Evolutionary conservation across 2,113 vertebrate genomes (phyloP), one percentile per base, ranked within the genome.

Genomic region (Rynchops niger): DNA sequence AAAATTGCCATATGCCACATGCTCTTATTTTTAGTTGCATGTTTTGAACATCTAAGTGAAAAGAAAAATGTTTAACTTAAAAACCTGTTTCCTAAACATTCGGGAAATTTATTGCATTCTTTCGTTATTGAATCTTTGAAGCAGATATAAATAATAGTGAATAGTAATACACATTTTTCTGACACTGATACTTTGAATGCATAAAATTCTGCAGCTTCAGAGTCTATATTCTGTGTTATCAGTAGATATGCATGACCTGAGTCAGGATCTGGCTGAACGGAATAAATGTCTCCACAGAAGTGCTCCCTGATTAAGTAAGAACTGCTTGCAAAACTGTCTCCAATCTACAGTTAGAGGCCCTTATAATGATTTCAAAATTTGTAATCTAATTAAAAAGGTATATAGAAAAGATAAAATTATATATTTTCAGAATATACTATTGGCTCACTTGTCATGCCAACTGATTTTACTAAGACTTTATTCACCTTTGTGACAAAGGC

Each of bases 311-410:
- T 62, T 47, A n/a, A 70, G 45, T 9, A 63, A 63, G 67, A 80
- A 43, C 40, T 58, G 9, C 26, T 79, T 90, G 40, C 45, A 73
- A 86, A 91, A 34, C 7, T 32, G 86, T 3, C 20, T 72, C 30
- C 23, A 94, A 66, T 61, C 71, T 76, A 50, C 69, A 97, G 79
- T 93, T 94, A 91, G 76, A 78, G 70, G 38, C 53, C 76, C 38
- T 81, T 38, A 14, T 19, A 94, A 93, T 95, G 85, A 95, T 53
- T 70, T 73, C 25, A 45, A 67, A 95, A 95, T 78, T 49, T 92
- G 89, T 82, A 71, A 96, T 94, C 86, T 59, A 88, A 93, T 81
- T 94, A 71, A 94, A 90, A 26, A 77, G 76, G 18, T 92, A 66
- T 47, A 36, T 73, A 59, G 72, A 96, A 82, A 76, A 88, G 26